Percentiles rank a stretch among this genome's conserved stretches.
Evolutionary conservation across 1,140 invertebrate genomes (phyloP).

Genomic region (Bathynomus jamesi): DNA sequence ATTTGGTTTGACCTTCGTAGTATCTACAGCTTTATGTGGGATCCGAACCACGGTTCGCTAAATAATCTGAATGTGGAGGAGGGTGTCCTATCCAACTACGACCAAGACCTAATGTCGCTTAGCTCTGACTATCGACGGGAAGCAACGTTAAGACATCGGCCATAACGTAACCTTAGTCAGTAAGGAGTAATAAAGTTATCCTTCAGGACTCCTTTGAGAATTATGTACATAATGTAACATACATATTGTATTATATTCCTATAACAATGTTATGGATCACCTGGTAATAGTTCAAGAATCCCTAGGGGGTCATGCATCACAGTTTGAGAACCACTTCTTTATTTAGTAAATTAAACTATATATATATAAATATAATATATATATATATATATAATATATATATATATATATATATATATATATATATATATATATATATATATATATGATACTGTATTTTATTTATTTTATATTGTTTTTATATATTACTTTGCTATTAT

Average conservation of each 20-base stretch:
- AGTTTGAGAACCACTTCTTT: background rate
- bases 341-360: background rate
- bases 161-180: background rate
- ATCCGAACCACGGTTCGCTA: background rate
- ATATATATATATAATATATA: background rate
- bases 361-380: background rate
- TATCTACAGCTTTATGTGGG: background rate
- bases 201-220: background rate
- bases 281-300: too few relatives aligned
- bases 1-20: too few relatives aligned
- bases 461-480: background rate
- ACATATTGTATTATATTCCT: background rate
- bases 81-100: too few relatives aligned
- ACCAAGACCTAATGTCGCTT: too few relatives aligned
- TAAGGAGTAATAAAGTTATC: background rate
- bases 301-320: background rate
- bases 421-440: background rate
- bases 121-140: too few relatives aligned
- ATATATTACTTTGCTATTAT: background rate
- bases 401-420: background rate
- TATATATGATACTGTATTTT: background rate
- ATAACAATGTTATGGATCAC: background rate
- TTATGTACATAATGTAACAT: background rate
- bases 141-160: too few relatives aligned
- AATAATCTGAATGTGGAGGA: too few relatives aligned